These are phyloP conservation scores for Drosophila gunungcola DNA, from an alignment of 1,140 invertebrate genomes.

Conservation along the genomic window DNA sequence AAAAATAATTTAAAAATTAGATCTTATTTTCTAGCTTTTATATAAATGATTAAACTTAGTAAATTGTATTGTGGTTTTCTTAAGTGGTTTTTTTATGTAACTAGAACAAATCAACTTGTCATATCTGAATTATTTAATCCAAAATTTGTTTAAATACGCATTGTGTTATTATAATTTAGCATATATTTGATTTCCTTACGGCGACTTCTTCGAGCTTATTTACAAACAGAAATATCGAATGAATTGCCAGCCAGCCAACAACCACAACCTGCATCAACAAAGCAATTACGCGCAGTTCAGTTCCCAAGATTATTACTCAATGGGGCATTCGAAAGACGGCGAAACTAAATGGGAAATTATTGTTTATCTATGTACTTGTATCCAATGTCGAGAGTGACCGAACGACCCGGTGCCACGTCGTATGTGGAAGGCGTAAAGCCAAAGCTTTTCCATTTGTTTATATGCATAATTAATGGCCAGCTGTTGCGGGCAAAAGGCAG, in stretches of 20 bases:
- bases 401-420: conserved; percentile 11
- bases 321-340: conserved; percentile 8
- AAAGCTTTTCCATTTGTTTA: conserved; percentile 28
- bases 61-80: too few relatives aligned
- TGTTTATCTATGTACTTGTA: conserved; percentile 3
- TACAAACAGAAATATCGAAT: conserved; percentile 39
- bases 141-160: not conserved
- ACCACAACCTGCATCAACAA: conserved; percentile 58
- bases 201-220: conserved; percentile 20
- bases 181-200: conserved; percentile 5
- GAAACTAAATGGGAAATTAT: conserved; percentile 31
- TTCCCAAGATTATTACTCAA: conserved; percentile 37
- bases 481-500: conserved; percentile 13
- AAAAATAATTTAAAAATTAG: too few relatives aligned
- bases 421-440: conserved; percentile 8
- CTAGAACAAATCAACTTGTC: not conserved
- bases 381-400: not conserved
- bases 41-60: too few relatives aligned
- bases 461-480: conserved; percentile 4
- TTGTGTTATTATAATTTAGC: not conserved
- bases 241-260: conserved; percentile 11
- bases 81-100: too few relatives aligned
- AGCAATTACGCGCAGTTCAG: conserved; percentile 26
- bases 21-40: too few relatives aligned
- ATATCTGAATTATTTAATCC: not conserved